phyloP scores from a whole-genome alignment of 2,797 vertebrate species.

The Leptoclinus maculatus region DNA sequence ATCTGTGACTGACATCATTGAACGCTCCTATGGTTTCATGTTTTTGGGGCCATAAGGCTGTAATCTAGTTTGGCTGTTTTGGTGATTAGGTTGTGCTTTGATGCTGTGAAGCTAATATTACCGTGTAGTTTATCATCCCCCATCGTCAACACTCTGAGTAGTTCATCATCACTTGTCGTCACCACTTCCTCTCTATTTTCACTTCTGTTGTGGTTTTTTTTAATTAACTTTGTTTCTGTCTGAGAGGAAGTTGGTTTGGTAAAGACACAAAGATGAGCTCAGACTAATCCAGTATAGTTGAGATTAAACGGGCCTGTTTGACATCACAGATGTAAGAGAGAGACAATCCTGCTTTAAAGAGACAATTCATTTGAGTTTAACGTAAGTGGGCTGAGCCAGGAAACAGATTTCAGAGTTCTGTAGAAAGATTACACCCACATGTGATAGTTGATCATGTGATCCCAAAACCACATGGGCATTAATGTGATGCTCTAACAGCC shows the following conservation, averaged over 20 bases:
- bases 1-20: conserved; percentile 45
- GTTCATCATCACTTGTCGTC: not conserved
- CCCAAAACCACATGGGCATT: not conserved
- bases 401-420: too few species aligned
- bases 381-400: too few species aligned
- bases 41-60: not conserved
- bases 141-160: not conserved
- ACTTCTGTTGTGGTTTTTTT: conserved; percentile 25
- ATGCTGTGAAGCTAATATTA: conserved; percentile 22
- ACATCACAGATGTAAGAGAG: not conserved
- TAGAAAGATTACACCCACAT: not conserved
- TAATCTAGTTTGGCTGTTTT: conserved; percentile 30
- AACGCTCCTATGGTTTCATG: conserved; percentile 11
- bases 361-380: too few species aligned
- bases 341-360: not conserved
- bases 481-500: not conserved
- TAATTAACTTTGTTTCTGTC: conserved; percentile 25
- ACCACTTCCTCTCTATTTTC: conserved; percentile 26
- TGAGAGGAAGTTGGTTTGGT: conserved; percentile 22
- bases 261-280: not conserved
- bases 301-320: not conserved
- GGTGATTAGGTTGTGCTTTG: conserved; percentile 40
- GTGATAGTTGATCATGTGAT: not conserved
- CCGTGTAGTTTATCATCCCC: not conserved
- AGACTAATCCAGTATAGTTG: not conserved